Evolutionary conservation across 2,888 invertebrate genomes (phyloP).

Genomic region (Eurois occulta): DNA sequence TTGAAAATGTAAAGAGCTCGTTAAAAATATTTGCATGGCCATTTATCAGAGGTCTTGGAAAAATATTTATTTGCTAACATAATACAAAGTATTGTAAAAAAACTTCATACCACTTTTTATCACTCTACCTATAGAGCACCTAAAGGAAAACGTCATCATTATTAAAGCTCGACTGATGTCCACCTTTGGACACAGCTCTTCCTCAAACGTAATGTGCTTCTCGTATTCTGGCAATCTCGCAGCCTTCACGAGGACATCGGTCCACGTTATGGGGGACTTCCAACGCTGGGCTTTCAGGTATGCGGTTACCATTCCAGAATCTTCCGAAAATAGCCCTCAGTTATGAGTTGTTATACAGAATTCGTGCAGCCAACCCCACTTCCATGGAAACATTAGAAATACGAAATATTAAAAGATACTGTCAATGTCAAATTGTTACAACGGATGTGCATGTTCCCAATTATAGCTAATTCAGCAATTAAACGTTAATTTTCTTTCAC

Average conservation of each 20-base stretch:
- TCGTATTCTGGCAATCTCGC: neutral
- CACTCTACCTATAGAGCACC: no score
- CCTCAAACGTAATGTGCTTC: neutral
- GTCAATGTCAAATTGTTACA: neutral
- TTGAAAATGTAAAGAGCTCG: slow-evolving; percentile 1
- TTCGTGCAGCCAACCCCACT: no score
- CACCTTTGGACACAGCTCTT: no score
- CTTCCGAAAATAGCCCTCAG: neutral
- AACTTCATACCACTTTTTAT: neutral
- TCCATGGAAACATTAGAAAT: neutral
- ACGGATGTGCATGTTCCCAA: neutral
- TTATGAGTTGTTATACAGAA: neutral
- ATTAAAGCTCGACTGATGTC: no score
- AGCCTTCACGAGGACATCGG: neutral
- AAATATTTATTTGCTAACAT: neutral
- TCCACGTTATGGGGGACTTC: neutral
- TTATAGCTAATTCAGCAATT: neutral
- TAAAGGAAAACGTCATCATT: no score
- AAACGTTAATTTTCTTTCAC: neutral
- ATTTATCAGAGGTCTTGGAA: neutral
- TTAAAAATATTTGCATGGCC: neutral
- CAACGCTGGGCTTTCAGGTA: neutral
- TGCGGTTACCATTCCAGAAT: neutral
- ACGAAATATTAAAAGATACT: neutral
- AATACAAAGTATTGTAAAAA: neutral